A percentile compares a stretch with the other conserved stretches of the same genome.
Conservation (phyloP, 2,888 invertebrate species). For the Sminthurides aquaticus region DNA sequence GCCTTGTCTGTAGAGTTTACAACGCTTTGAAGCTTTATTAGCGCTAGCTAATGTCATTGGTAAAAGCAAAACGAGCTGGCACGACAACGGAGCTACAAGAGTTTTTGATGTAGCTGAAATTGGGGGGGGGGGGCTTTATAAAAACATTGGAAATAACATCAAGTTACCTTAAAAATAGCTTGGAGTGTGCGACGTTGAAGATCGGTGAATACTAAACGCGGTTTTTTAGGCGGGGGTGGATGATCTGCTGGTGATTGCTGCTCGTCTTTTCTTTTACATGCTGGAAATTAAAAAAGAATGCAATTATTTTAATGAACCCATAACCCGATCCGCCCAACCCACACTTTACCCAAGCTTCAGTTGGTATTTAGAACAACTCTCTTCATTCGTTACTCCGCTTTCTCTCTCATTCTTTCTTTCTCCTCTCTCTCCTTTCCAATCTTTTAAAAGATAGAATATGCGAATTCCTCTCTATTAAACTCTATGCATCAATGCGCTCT, state of each 20-base stretch:
- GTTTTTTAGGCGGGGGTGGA: constrained; percentile 88
- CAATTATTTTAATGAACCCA: not conserved
- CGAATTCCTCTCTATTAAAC: not conserved
- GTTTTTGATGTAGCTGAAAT: too few relatives aligned
- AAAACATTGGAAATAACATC: too few relatives aligned
- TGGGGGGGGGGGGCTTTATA: too few relatives aligned
- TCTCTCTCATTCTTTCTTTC: not conserved
- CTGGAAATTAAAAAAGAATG: constrained; percentile 51
- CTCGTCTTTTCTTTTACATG: constrained; percentile 95
- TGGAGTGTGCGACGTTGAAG: constrained; percentile 99
- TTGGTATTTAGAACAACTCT: too few relatives aligned
- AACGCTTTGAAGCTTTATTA: too few relatives aligned
- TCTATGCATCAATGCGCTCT: too few relatives aligned
- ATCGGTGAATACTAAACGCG: constrained; percentile 99
- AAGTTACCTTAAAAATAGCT: constrained; percentile 99
- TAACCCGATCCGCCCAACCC: not conserved
- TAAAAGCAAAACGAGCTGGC: too few relatives aligned
- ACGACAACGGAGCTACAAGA: too few relatives aligned
- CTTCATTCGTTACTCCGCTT: not conserved
- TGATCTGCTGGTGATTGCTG: constrained; percentile 65
- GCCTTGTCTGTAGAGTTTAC: too few relatives aligned
- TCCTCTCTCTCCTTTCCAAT: not conserved
- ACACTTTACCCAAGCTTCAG: too few relatives aligned
- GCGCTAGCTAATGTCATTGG: too few relatives aligned
- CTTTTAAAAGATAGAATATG: not conserved